phyloP scores from a whole-genome alignment of 2,888 invertebrate genomes.

The Camponotus fellah region DNA sequence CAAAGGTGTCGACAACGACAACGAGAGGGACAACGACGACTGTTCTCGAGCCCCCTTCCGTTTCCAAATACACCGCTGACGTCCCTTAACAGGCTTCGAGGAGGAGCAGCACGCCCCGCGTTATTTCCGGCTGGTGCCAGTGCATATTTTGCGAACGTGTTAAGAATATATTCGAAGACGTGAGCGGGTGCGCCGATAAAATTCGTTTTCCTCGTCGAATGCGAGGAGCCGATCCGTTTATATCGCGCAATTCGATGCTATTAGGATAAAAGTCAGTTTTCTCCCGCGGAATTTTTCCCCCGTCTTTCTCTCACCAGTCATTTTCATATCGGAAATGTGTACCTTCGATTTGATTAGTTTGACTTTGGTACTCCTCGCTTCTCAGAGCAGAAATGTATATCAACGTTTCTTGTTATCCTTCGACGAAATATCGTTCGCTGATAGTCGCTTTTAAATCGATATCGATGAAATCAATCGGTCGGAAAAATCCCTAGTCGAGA shows the following conservation, averaged over 20 bases:
- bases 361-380: conserved; percentile 25
- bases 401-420: conserved; percentile 14
- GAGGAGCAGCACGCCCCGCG: conserved; percentile 25
- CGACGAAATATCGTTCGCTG: conserved; percentile 7
- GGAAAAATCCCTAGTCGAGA: conserved; percentile 12
- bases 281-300: neutral
- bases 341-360: conserved; percentile 42
- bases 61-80: conserved; percentile 45
- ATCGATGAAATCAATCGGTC: conserved; percentile 5
- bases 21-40: conserved; percentile 9
- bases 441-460: conserved; percentile 23
- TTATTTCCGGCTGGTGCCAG: conserved; percentile 50
- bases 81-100: conserved; percentile 36
- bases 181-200: neutral
- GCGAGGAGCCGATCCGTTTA: conserved; percentile 39
- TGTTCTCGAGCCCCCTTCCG: neutral
- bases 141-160: conserved; percentile 52
- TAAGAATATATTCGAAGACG: conserved; percentile 35
- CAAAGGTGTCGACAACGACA: conserved; percentile 37
- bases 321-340: conserved; percentile 33
- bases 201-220: conserved; percentile 4
- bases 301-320: conserved; percentile 2
- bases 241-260: conserved; percentile 22
- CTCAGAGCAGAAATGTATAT: neutral
- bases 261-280: conserved; percentile 13